Conservation (phyloP, 2,797 vertebrate genomes). For the Babyrousa celebensis region DNA sequence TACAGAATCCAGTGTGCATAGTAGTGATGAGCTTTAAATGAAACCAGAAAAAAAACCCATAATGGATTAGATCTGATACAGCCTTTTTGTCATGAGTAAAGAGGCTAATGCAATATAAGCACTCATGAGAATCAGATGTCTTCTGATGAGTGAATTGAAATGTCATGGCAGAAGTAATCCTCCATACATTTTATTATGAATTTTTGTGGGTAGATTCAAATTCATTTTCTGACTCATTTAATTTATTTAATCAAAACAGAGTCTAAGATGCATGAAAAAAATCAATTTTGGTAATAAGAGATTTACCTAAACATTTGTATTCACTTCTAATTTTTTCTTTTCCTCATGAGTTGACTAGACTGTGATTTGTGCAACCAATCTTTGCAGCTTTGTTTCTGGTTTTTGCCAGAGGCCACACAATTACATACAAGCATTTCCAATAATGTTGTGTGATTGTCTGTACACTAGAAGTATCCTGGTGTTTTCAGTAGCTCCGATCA, state of each 20-base stretch:
- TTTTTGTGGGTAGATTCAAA: conserved; percentile 74
- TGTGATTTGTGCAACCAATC: conserved; percentile 10
- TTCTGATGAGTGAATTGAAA: conserved; percentile 85
- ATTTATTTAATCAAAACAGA: conserved; percentile 79
- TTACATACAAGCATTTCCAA: neutral
- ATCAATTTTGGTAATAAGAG: conserved; percentile 68
- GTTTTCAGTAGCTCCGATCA: neutral
- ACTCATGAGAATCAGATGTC: conserved; percentile 81
- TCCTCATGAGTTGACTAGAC: conserved; percentile 40
- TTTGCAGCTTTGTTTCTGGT: conserved; percentile 9
- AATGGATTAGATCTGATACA: conserved; percentile 74
- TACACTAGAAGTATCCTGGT: neutral
- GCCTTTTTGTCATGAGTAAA: conserved; percentile 71
- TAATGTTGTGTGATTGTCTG: neutral
- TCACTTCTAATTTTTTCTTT: conserved; percentile 65
- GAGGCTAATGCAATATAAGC: conserved; percentile 78
- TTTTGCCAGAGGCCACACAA: conserved; percentile 7
- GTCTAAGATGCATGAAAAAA: conserved; percentile 73
- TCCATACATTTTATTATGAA: conserved; percentile 73
- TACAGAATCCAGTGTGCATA: conserved; percentile 51
- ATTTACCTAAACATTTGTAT: conserved; percentile 37
- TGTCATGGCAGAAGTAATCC: conserved; percentile 79
- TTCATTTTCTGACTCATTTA: conserved; percentile 81
- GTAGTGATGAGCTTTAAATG: conserved; percentile 30
- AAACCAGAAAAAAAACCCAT: neutral